Conservation (phyloP, 2,113 vertebrate genomes). For the Orthonyx spaldingii region DNA sequence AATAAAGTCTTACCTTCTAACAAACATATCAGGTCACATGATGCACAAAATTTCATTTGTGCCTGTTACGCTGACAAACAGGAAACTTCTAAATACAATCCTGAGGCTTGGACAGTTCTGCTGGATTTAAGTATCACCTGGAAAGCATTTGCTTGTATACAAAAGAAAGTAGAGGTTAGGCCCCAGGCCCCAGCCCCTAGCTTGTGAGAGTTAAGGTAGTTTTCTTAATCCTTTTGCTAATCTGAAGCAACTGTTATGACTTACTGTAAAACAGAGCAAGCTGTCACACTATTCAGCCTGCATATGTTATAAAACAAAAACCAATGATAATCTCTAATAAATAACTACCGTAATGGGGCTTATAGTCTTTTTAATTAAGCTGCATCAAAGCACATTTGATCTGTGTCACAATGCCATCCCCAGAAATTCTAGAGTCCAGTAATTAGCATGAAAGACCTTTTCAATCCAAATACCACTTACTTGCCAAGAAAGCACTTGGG, state of each 20-base stretch:
- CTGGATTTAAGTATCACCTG: not conserved
- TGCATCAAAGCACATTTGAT: slow-evolving; percentile 20
- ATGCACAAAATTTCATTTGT: not conserved
- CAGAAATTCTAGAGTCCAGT: not conserved
- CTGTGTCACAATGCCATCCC: not conserved
- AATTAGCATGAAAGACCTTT: slow-evolving; percentile 29
- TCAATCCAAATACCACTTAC: slow-evolving; percentile 78
- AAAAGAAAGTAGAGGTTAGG: not conserved
- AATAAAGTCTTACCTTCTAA: not conserved
- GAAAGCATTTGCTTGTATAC: not conserved
- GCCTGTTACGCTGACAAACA: not conserved
- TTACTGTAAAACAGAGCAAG: not conserved
- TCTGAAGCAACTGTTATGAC: not conserved
- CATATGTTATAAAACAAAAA: not conserved
- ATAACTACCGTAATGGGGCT: slow-evolving; percentile 18
- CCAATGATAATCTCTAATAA: slow-evolving; percentile 23
- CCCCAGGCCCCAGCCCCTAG: not conserved
- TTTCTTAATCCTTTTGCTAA: not conserved
- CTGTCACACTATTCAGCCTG: not conserved
- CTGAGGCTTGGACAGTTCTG: not conserved
- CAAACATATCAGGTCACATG: not conserved
- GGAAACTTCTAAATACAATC: not conserved
- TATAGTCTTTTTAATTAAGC: slow-evolving; percentile 46
- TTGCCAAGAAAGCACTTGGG: slow-evolving; percentile 99
- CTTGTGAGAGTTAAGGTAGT: not conserved